Evolutionary conservation across 2,888 invertebrate genomes (phyloP), one percentile per base, ranked within the genome.

Genomic region (Zele albiditarsus): DNA sequence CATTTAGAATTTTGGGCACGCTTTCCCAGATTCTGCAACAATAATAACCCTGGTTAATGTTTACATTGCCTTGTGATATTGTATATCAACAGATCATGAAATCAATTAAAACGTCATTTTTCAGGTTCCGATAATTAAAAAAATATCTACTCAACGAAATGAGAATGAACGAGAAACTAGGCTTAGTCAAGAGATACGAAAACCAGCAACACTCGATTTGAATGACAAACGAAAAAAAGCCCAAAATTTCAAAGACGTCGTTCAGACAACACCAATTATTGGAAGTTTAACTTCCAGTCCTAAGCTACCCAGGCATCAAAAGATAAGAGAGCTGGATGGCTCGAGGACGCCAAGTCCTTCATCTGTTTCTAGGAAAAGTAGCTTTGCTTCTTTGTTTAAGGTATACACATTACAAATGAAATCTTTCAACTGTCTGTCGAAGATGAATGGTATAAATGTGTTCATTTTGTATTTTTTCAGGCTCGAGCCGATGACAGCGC

Each of bases 381-480:
- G 95, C 42, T 95, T 96, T 85, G 94, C 95, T 75, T 95, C 95
- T 3, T 89, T 96, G 60, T 96, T 96, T 85, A 93, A 94, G 87
- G 93, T 94, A 79, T n/a, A n/a, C n/a, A n/a, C n/a, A n/a, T n/a
- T n/a, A n/a, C n/a, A 93, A 31, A 5, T 0, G 33, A 12, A 53
- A 53, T 12, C n/a, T n/a, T n/a, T n/a, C n/a, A n/a, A n/a, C n/a
- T n/a, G n/a, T n/a, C n/a, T n/a, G n/a, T n/a, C n/a, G n/a, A n/a
- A n/a, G n/a, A n/a, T n/a, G n/a, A n/a, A n/a, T n/a, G n/a, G n/a
- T n/a, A 38, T 25, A 14, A 42, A 33, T 10, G 20, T n/a, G 14
- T 4, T 31, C 12, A 38, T 31, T 8, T 16, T 28, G 66, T 20
- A 53, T 73, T 42, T 65, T 73, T 80, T 66, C 66, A 88, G 87